Base-by-base conservation (phyloP, 2,113 vertebrate species). In the Anhinga rufa region DNA sequence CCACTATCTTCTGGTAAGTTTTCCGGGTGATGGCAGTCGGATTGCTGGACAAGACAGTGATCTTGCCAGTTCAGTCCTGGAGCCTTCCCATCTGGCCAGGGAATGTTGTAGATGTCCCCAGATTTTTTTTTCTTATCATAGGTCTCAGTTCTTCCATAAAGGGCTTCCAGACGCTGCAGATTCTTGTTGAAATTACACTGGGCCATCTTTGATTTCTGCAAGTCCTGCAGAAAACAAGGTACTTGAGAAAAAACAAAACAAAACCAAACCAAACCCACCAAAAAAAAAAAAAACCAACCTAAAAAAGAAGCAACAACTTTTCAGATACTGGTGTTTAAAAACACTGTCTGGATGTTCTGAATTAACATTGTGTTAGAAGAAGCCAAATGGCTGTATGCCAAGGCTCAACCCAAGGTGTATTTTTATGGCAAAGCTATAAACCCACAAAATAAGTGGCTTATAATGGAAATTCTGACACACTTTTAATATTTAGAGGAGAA, bases 381-480 rank as follows among this genome's bases (percentile, higher is more conserved):
- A 85, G 81, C 91, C 95, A 96, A 93, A 81, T 95, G 95, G 96
- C 77, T 82, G 72, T 18, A 34, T 88, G 98, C 97, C 97, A 98
- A 95, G 62, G 88, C 97, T 97, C 95, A 97, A 34, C 76, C 65
- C 75, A 91, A 98, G 98, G 97, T 97, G 96, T 94, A 91, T 96
- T 98, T 98, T 98, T 98, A 98, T 90, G 94, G 97, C 97, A 91
- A 60, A 96, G 94, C 97, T 86, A 88, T 98, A 98, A 98, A 97
- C 93, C 95, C 96, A 97, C 95, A 95, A 98, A 98, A 97, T 97
- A 96, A 98, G 93, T 96, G 97, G 86, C 95, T 97, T 97, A 97
- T 97, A 98, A 98, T 98, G 98, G 98, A 98, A 98, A 98, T 92
- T 97, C 96, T 98, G 98, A 98, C 98, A 98, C 94, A 58, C 75